Evolutionary conservation across 2,113 vertebrate genomes (phyloP), one percentile per base, ranked within the genome.

Genomic region (Crotalus horridus): DNA sequence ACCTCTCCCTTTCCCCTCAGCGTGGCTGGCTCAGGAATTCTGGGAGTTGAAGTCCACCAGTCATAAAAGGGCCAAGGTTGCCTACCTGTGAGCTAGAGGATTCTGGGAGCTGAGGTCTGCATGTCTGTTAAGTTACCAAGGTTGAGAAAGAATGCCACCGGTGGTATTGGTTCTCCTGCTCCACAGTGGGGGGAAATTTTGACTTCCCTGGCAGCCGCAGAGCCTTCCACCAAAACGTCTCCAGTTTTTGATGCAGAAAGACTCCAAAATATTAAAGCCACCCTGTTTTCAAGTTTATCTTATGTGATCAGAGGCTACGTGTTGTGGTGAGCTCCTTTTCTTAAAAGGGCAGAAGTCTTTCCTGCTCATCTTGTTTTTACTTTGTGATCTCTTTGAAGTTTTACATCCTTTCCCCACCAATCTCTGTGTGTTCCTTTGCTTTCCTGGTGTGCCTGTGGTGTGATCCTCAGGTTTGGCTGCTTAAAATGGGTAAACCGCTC

Each of bases 391-490:
- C 13, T 15, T 64, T 86, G 89, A 0, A 55, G 5, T n/a, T 0
- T 51, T 90, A 1, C 58, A 89, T 29, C 86, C 21, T 90, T 91
- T 53, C 24, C 23, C 33, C 81, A 74, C 93, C 90, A 26, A 17
- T 9, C 26, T 17, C 0, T 87, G 26, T 87, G 17, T 26, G 20
- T 6, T 23, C 81, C 33, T 81, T 96, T 94, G 64, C 95, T 96
- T 96, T 96, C 12, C 93, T 94, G 93, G 39, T 88, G 54, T 89
- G 12, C 93, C 95, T 95, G 89, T 94, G 94, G 95, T 64, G 94
- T 94, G 94, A 94, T 96, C 95, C 94, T 94, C 93, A 96, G 93
- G 95, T 94, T 96, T 95, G 94, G 91, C 1, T 74, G 6, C 33
- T 95, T 95, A 93, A 95, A 96, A 95, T 74, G 48, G 51, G 87